A percentile compares a stretch with the other conserved stretches of the same genome.
phyloP scores from a whole-genome alignment of 1,140 invertebrate genomes.

The Drosophila mauritiana region DNA sequence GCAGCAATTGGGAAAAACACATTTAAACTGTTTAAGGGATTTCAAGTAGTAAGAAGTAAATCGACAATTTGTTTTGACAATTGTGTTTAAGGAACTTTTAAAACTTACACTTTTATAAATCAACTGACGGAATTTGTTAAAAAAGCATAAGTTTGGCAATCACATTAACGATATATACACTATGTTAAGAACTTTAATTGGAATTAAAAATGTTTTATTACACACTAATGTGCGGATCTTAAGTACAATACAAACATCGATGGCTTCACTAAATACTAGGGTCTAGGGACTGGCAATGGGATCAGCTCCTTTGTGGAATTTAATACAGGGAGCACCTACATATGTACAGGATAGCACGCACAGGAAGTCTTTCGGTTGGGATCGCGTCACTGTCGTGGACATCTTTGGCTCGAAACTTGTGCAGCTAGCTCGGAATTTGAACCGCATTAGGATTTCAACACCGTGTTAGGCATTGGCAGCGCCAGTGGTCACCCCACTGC shows the following conservation, averaged over 20 bases:
- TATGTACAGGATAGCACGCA: slow-evolving; percentile 59
- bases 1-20: not conserved
- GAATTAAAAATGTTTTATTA: slow-evolving; percentile 47
- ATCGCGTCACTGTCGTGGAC: slow-evolving; percentile 64
- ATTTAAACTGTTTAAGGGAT: not conserved
- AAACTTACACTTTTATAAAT: not conserved
- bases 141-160: not conserved
- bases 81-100: not conserved
- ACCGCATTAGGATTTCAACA: not conserved
- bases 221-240: slow-evolving; percentile 60
- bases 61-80: no score
- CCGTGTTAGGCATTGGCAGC: slow-evolving; percentile 58
- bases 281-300: slow-evolving; percentile 5
- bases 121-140: no score
- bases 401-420: slow-evolving; percentile 70
- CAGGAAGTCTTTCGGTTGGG: slow-evolving; percentile 45
- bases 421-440: slow-evolving; percentile 29
- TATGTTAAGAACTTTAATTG: not conserved
- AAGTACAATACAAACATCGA: slow-evolving; percentile 74
- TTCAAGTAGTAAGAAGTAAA: no score
- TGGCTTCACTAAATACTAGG: slow-evolving; percentile 68
- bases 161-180: not conserved
- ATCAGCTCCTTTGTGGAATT: slow-evolving; percentile 14
- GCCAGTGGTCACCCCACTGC: slow-evolving; percentile 22
- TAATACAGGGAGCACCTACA: slow-evolving; percentile 21